These are phyloP conservation scores for Eretmocerus hayati DNA, from an alignment of 2,888 invertebrate species.

Conservation along the genomic window DNA sequence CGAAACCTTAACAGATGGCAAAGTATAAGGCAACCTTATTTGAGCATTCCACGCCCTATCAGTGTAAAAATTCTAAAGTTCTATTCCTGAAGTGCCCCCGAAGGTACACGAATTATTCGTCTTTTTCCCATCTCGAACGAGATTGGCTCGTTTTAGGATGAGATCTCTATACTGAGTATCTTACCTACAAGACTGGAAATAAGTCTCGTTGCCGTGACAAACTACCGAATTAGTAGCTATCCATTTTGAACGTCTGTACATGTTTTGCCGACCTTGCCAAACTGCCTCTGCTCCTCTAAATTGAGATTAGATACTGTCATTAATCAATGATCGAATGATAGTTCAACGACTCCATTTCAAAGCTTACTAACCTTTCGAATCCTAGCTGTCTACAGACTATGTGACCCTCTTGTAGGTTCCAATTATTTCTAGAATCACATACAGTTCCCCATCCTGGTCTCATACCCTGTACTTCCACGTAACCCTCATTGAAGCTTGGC, in stretches of 20 bases:
- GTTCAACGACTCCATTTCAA: no score
- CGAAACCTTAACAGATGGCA: no score
- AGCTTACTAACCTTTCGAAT: constrained; percentile 41
- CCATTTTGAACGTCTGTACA: constrained; percentile 33
- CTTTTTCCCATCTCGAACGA: no score
- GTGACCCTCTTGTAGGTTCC: constrained; percentile 50
- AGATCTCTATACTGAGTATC: constrained; percentile 5
- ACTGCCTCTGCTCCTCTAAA: constrained; percentile 49
- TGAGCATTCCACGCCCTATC: no score
- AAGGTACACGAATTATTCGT: no score
- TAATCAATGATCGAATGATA: no score
- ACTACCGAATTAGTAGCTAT: constrained; percentile 42
- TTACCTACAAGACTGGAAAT: constrained; percentile 43
- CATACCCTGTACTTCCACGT: constrained; percentile 45
- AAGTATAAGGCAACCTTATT: no score
- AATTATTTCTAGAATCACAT: constrained; percentile 47
- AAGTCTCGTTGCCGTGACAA: constrained; percentile 46
- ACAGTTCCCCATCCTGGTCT: constrained; percentile 49
- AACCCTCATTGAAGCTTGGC: constrained; percentile 45
- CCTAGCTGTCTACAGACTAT: constrained; percentile 51
- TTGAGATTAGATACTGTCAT: no score
- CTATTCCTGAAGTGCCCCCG: no score
- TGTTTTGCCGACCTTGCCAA: constrained; percentile 47
- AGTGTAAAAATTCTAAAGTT: no score
- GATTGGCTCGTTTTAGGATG: no score